phyloP scores from a whole-genome alignment of 2,113 vertebrate genomes.

The Rhinogobius similis region DNA sequence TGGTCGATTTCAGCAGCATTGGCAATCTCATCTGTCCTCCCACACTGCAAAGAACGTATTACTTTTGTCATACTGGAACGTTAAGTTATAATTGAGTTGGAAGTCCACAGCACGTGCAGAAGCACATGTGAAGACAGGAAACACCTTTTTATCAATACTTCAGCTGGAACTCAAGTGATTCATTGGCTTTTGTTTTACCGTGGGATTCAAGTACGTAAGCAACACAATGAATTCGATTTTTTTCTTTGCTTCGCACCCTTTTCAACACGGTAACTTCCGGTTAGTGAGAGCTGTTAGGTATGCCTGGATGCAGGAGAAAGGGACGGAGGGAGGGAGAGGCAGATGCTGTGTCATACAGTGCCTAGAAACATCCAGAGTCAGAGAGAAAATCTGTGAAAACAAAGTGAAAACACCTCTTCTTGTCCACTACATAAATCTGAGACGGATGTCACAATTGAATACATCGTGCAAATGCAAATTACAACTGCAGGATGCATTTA shows the following conservation, averaged over 20 bases:
- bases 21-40: conserved; percentile 20
- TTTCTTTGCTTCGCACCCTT: conserved; percentile 12
- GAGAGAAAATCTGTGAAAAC: conserved; percentile 11
- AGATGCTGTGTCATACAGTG: conserved; percentile 13
- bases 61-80: conserved; percentile 1
- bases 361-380: conserved; percentile 29
- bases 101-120: conserved; percentile 28
- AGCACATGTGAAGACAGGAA: conserved; percentile 15
- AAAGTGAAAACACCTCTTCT: conserved; percentile 16
- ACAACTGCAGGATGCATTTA: background rate
- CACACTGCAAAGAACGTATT: conserved; percentile 35
- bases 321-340: conserved; percentile 7
- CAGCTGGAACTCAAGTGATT: background rate
- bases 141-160: background rate
- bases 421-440: background rate
- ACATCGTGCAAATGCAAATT: background rate
- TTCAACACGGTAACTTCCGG: background rate
- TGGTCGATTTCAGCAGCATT: background rate
- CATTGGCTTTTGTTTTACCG: background rate
- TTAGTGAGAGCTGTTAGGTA: background rate
- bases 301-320: background rate
- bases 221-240: conserved; percentile 16
- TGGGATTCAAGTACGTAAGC: conserved; percentile 14
- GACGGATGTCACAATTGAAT: background rate
- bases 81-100: background rate